phyloP scores from a whole-genome alignment of 2,113 vertebrate species.

The Mastomys coucha region DNA sequence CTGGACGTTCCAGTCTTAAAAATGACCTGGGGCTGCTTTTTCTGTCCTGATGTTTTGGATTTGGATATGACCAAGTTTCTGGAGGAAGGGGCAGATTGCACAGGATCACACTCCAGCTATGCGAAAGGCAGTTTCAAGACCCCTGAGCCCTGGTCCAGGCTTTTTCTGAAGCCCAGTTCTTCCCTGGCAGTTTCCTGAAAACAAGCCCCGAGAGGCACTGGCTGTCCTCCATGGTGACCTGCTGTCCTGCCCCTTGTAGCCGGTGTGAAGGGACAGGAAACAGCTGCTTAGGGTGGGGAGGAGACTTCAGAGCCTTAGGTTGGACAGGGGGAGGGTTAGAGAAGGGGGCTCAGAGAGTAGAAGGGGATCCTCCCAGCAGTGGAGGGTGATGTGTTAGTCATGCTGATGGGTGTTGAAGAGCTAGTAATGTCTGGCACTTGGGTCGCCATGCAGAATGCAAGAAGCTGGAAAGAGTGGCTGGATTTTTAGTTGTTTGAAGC shows the following conservation, averaged over 20 bases:
- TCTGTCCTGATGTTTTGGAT: not conserved
- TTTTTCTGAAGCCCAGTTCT: slow-evolving; percentile 39
- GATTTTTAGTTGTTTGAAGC: not conserved
- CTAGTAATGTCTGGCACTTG: not conserved
- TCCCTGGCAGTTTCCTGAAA: slow-evolving; percentile 73
- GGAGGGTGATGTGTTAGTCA: not conserved
- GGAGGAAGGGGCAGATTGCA: not conserved
- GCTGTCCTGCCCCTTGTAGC: not conserved
- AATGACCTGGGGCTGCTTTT: not conserved
- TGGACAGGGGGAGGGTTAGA: not conserved
- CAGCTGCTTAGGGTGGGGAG: slow-evolving; percentile 68
- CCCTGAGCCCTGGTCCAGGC: not conserved
- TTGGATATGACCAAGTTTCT: not conserved
- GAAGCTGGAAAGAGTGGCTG: not conserved
- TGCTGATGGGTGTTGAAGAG: not conserved
- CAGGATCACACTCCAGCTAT: not conserved
- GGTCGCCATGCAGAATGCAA: not conserved
- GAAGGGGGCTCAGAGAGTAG: not conserved
- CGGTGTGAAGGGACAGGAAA: slow-evolving; percentile 60
- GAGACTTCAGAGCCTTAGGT: not conserved
- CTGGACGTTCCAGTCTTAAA: not conserved
- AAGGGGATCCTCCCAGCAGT: not conserved
- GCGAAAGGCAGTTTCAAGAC: not conserved
- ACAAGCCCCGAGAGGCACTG: slow-evolving; percentile 56
- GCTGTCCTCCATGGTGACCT: not conserved